Evolutionary conservation across 2,888 invertebrate species (phyloP), one percentile per base, ranked within the genome.

Genomic region (Gibbula magus): DNA sequence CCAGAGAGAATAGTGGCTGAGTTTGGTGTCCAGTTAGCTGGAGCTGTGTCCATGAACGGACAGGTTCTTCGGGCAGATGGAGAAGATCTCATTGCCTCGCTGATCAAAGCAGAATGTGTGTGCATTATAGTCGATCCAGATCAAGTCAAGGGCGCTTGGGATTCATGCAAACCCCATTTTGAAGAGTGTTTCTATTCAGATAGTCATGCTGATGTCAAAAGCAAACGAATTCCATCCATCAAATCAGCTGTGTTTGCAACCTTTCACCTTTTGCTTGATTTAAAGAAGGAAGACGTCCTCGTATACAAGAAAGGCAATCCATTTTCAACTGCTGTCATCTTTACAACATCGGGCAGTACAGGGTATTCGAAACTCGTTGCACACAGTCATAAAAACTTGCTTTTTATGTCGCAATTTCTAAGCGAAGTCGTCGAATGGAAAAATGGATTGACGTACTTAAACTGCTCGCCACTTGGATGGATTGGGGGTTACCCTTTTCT

Each of bases 341-440:
- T 81, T 77, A 82, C 84, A 20, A 82, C 84, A n/a, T 84, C 84
- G 2, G 84, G 84, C 16, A 81, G 81, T 53, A 82, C 84, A 4
- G 84, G 84, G 8, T 84, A 79, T 56, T 80, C 82, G 10, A 84
- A 84, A 45, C 81, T 84, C 22, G 82, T 82, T 16, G 77, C 76
- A 25, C 78, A 77, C 25, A 66, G 75, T 0, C 82, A 84, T 56
- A 51, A 74, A 39, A 80, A 81, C 35, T 61, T 81, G 32, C 70
- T 75, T 53, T 78, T 73, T 18, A 78, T 84, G 35, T 45, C 61
- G 18, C 10, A 25, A 10, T 80, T 82, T 39, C 75, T 82, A 32
- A 56, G 78, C 52, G 76, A 56, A 4, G 78, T 81, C 25, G 56
- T 79, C 5, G 53, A 35, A 18, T 45, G 79, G 3, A n/a, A 53